Percentiles rank a stretch among this genome's conserved stretches.
These are phyloP conservation scores for Poeciliopsis infans DNA, from an alignment of 2,797 vertebrate genomes.

Conservation along the genomic window DNA sequence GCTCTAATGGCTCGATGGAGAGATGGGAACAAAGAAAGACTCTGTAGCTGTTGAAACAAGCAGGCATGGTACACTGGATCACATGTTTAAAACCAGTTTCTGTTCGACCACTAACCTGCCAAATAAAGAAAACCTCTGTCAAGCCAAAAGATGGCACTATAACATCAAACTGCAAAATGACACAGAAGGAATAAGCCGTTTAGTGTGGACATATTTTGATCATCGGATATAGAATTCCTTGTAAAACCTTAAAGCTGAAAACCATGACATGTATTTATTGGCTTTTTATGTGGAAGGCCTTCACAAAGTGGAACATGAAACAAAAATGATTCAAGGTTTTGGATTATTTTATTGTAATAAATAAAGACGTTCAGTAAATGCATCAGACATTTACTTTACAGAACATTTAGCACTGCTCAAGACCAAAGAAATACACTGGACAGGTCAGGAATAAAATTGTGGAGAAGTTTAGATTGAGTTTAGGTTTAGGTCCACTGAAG, in stretches of 20 bases:
- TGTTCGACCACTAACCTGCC: constrained; percentile 1
- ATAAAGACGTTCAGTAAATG: neutral
- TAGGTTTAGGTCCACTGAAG: neutral
- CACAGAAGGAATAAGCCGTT: constrained; percentile 9
- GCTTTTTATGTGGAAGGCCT: neutral
- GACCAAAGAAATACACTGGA: neutral
- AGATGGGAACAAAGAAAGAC: constrained; percentile 38
- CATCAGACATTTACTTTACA: neutral
- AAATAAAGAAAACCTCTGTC: neutral
- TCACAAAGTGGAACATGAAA: neutral
- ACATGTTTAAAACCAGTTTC: constrained; percentile 33
- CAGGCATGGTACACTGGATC: constrained; percentile 31
- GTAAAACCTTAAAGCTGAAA: neutral
- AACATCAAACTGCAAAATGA: constrained; percentile 37
- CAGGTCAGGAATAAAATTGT: neutral
- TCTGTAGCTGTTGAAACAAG: constrained; percentile 42
- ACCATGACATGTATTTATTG: neutral
- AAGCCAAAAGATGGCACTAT: constrained; percentile 69
- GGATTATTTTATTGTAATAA: neutral
- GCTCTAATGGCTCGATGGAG: constrained; percentile 41
- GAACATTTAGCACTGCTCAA: neutral
- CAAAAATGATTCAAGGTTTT: neutral
- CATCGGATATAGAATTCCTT: constrained; percentile 3
- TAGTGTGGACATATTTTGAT: constrained; percentile 13
- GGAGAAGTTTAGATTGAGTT: neutral